Base-by-base conservation (phyloP, 2,888 invertebrate species). In the Poecilobothrus nobilitatus region DNA sequence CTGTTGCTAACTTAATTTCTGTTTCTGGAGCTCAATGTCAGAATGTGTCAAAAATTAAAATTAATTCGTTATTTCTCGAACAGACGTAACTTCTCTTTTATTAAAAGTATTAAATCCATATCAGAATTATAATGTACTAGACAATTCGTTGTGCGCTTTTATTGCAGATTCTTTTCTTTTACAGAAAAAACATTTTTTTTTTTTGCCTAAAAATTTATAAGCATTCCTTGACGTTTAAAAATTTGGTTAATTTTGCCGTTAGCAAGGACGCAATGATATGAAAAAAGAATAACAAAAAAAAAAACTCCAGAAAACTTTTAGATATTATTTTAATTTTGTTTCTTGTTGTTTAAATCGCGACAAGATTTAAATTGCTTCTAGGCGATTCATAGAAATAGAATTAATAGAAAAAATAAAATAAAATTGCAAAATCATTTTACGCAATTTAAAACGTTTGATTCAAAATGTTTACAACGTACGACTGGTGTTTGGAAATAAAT, bases 41-140 rank as follows among this genome's bases (percentile, higher is more conserved):
- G 53, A 53, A 53, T 53, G 15, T 53, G 53, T 53, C 53, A 53
- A 53, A 53, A 53, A 53, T 41, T 53, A 18, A 53, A 53, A 53
- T 53, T 53, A 18, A 53, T 53, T 53, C 53, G 18, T 53, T 53
- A n/a, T 53, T 53, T 53, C 18, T 2, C 1, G 7, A 53, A 53
- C 18, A 9, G 6, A 4, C 41, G 12, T 12, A 41, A 41, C 15
- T 41, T 41, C 15, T 6, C 41, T 9, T 41, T 41, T 41, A 41
- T 41, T 41, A 12, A 12, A 12, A 12, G n/a, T 15, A 41, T 41
- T 41, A n/a, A n/a, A 41, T 41, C 53, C 53, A 53, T n/a, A 8
- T 41, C 41, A 41, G 53, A 53, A 53, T 53, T 53, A 2, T 41
- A 53, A 12, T 37, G 2, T 8, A 37, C 8, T 37, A 37, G 37